Percentiles rank a stretch among this genome's conserved stretches.
Conservation (phyloP, 2,113 vertebrate genomes). For the Pituophis catenifer region DNA sequence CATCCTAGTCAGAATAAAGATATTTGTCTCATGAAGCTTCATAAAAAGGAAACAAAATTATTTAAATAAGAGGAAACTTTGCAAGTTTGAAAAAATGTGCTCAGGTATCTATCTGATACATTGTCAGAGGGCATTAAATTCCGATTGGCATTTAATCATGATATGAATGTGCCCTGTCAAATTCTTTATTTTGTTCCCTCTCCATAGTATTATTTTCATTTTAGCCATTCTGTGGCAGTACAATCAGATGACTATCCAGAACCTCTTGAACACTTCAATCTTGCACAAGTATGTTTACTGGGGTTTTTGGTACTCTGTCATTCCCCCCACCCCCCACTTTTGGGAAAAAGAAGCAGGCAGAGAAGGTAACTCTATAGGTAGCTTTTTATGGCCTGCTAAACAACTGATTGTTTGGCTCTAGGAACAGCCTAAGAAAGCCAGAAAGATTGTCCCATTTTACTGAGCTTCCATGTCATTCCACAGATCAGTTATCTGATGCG, state of each 20-base stretch:
- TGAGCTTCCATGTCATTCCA: neutral
- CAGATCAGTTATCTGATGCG: neutral
- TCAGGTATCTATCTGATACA: neutral
- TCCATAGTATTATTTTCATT: neutral
- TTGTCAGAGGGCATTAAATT: neutral
- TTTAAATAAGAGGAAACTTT: neutral
- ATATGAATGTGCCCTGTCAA: neutral
- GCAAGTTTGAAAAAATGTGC: neutral
- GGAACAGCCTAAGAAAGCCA: neutral
- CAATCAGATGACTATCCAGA: neutral
- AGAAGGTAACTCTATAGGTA: neutral
- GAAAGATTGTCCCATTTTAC: neutral
- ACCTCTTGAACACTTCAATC: neutral
- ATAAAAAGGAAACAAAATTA: neutral
- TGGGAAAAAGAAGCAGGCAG: neutral
- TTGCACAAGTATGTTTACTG: neutral
- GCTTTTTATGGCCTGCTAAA: neutral
- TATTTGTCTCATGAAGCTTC: conserved; percentile 31
- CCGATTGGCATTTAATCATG: neutral
- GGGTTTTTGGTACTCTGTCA: neutral
- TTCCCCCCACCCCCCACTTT: neutral
- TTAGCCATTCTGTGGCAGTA: neutral
- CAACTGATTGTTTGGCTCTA: neutral
- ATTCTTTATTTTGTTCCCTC: neutral
- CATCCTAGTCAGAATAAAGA: conserved; percentile 50